Percentiles rank a stretch among this genome's conserved stretches.
These are phyloP conservation scores for Leptopilina clavipes DNA, from an alignment of 1,140 invertebrate species.

Conservation along the genomic window DNA sequence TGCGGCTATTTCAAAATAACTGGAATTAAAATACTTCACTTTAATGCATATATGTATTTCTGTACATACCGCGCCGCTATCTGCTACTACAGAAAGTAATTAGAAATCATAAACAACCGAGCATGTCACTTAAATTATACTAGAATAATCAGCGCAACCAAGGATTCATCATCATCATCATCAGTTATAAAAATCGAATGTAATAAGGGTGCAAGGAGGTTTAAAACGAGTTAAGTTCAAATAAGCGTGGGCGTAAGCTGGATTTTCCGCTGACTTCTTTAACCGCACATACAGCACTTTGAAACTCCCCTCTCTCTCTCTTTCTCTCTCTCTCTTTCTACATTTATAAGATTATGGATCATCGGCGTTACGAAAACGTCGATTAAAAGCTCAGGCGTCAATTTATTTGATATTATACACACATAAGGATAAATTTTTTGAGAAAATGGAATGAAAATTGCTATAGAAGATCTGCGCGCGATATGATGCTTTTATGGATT, in stretches of 20 bases:
- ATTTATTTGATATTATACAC: no score
- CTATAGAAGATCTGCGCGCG: not conserved
- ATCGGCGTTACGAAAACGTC: conserved; percentile 1
- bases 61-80: not conserved
- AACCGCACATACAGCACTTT: no score
- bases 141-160: not conserved
- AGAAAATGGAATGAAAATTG: no score
- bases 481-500: not conserved
- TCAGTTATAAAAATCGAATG: not conserved
- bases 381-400: not conserved
- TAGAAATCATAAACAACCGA: conserved; percentile 7
- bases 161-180: not conserved
- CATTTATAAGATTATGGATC: no score
- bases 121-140: conserved; percentile 8
- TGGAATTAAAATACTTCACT: not conserved
- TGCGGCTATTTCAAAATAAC: not conserved
- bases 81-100: conserved; percentile 6
- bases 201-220: conserved; percentile 24
- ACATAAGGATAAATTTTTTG: no score
- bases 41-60: not conserved
- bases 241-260: not conserved
- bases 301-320: no score
- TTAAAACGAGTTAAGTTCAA: conserved; percentile 20
- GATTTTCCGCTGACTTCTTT: no score
- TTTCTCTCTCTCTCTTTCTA: no score